phyloP scores from a whole-genome alignment of 2,888 invertebrate species.

The Iphiclides podalirius region DNA sequence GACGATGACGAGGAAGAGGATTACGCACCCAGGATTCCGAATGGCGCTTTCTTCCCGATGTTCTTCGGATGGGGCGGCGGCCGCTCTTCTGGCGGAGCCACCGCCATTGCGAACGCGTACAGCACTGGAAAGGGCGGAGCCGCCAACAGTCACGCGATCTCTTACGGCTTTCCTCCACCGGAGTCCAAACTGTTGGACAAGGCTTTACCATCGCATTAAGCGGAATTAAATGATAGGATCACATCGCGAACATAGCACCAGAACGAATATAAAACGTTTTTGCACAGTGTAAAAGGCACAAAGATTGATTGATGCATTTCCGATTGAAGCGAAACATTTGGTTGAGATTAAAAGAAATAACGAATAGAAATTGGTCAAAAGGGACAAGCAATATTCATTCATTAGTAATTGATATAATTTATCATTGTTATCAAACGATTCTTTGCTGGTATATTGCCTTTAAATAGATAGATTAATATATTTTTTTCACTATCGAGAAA shows the following conservation, averaged over 20 bases:
- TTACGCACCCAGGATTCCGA: constrained; percentile 61
- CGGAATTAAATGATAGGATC: no score
- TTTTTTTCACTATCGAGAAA: not conserved
- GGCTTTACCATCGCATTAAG: no score
- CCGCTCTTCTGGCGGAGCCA: constrained; percentile 71
- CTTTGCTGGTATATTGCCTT: no score
- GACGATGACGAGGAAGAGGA: constrained; percentile 76
- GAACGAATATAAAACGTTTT: no score
- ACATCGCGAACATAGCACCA: no score
- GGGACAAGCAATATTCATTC: no score
- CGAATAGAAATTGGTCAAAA: no score
- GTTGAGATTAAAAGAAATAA: no score
- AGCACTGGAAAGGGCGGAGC: constrained; percentile 86
- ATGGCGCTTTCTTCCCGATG: constrained; percentile 84
- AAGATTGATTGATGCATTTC: no score
- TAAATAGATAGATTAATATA: not conserved
- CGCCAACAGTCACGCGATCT: constrained; percentile 86
- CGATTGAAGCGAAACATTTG: no score
- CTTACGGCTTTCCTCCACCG: constrained; percentile 82
- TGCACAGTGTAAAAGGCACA: no score
- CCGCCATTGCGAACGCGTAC: constrained; percentile 86
- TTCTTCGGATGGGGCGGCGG: constrained; percentile 77
- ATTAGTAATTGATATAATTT: no score
- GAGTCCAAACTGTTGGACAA: constrained; percentile 41
- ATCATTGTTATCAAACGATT: not conserved